Evolutionary conservation across 2,113 vertebrate species (phyloP).

Genomic region (Mugil cephalus): DNA sequence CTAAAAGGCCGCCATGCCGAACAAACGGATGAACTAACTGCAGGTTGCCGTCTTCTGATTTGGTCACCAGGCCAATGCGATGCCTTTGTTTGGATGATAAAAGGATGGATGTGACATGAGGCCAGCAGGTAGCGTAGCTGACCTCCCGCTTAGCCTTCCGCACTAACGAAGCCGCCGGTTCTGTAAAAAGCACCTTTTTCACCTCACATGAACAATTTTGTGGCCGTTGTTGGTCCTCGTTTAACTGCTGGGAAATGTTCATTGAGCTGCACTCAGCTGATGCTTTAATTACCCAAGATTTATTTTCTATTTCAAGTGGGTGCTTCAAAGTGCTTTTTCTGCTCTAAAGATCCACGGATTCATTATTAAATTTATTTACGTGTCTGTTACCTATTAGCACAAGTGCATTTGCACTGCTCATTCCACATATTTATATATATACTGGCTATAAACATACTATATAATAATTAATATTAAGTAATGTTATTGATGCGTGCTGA

Average conservation of each 20-base stretch:
- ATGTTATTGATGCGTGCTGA: too few relatives aligned
- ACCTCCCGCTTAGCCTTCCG: constrained; percentile 42
- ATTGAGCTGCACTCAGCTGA: constrained; percentile 6
- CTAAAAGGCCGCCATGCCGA: neutral
- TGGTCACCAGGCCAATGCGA: constrained; percentile 22
- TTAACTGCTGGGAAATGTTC: constrained; percentile 34
- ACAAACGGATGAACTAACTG: constrained; percentile 34
- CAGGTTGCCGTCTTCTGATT: constrained; percentile 46
- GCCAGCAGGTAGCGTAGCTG: constrained; percentile 56
- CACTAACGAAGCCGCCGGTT: constrained; percentile 59
- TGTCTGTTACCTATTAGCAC: too few relatives aligned
- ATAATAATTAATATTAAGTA: too few relatives aligned
- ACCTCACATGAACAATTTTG: constrained; percentile 29
- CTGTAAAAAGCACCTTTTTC: constrained; percentile 25
- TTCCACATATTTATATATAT: too few relatives aligned
- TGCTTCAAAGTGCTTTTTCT: constrained; percentile 7
- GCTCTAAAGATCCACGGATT: constrained; percentile 23
- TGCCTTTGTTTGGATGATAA: constrained; percentile 61
- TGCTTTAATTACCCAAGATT: constrained; percentile 34
- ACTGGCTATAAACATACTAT: too few relatives aligned
- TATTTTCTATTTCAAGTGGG: constrained; percentile 33
- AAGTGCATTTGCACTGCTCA: too few relatives aligned
- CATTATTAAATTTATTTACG: constrained; percentile 19
- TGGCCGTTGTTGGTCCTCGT: constrained; percentile 22
- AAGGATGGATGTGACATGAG: constrained; percentile 57